Conservation (phyloP, 2,113 vertebrate species). For the Columba janthina region DNA sequence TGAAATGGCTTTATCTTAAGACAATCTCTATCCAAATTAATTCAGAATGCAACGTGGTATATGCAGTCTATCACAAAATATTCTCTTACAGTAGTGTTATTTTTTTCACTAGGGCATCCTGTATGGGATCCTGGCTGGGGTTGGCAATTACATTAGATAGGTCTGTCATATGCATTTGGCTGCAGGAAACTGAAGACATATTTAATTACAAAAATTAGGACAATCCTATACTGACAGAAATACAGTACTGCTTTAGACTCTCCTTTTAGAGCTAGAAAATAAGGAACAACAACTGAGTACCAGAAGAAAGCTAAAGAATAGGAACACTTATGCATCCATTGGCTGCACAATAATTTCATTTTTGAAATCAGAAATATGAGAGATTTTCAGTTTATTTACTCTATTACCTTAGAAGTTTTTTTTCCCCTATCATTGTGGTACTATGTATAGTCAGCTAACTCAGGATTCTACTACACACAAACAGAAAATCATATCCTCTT, state of each 20-base stretch:
- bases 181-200: background rate
- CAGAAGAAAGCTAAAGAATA: background rate
- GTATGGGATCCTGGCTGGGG: background rate
- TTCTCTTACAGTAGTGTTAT: background rate
- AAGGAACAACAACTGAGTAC: background rate
- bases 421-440: background rate
- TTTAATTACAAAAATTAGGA: background rate
- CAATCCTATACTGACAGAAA: background rate
- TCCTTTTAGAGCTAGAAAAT: background rate
- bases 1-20: background rate
- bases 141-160: background rate
- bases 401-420: background rate
- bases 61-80: background rate
- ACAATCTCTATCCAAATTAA: background rate
- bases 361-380: background rate
- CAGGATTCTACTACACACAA: background rate
- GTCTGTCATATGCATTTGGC: background rate
- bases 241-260: rapidly evolving
- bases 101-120: background rate
- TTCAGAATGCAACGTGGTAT: background rate
- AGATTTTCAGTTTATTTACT: background rate
- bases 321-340: background rate
- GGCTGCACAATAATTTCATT: background rate
- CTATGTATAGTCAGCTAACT: background rate
- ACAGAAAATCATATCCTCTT: background rate